Evolutionary conservation across 2,113 vertebrate genomes (phyloP).

Genomic region (Felis catus): DNA sequence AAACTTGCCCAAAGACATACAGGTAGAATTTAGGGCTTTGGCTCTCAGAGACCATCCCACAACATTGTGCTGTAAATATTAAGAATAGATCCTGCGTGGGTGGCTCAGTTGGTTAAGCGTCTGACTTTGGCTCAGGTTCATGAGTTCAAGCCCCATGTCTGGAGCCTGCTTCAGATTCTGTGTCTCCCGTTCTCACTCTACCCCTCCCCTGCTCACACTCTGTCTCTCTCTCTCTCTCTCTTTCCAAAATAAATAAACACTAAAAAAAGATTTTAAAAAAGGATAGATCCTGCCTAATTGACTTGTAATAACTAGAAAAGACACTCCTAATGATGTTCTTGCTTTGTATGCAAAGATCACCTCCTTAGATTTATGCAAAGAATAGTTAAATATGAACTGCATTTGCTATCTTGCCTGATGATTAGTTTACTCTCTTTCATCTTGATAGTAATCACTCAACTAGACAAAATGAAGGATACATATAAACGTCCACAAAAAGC

Average conservation of each 20-base stretch:
- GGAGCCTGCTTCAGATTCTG: too few relatives aligned
- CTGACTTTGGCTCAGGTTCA: too few relatives aligned
- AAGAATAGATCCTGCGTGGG: neutral
- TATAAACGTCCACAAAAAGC: neutral
- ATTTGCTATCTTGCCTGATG: neutral
- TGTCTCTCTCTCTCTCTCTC: too few relatives aligned
- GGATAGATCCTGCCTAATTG: neutral
- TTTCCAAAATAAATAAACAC: too few relatives aligned
- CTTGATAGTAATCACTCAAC: slow-evolving; percentile 31
- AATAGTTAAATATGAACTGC: neutral
- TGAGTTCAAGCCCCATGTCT: too few relatives aligned
- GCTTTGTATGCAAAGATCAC: neutral
- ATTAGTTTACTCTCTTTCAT: neutral
- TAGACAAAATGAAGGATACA: neutral
- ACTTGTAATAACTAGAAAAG: neutral
- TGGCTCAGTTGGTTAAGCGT: too few relatives aligned
- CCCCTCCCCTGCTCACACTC: too few relatives aligned
- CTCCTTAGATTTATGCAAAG: slow-evolving; percentile 3
- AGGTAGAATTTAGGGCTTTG: neutral
- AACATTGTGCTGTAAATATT: neutral
- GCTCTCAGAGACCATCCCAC: neutral
- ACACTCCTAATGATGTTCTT: neutral
- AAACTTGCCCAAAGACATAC: neutral
- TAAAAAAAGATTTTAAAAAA: neutral
- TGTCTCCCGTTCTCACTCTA: too few relatives aligned